Conservation (phyloP, 37 sponge, comb jelly and placozoan species). For the Diacarnus erythraeanus region DNA sequence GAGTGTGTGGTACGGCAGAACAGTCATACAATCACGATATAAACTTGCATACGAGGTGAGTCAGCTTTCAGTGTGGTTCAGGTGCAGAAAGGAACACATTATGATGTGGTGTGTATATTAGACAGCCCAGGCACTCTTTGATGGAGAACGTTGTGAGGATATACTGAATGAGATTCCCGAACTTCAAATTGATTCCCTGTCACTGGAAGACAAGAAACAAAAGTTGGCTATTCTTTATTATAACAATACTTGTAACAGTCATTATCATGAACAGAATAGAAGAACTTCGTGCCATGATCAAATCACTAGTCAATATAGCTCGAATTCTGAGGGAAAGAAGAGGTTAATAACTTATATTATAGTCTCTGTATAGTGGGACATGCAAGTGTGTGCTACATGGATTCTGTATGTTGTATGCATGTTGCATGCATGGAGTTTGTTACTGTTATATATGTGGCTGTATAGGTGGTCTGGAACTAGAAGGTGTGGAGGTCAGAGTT, state of each 20-base stretch:
- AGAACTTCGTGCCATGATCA: constrained; percentile 37
- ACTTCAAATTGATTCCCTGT: constrained; percentile 13
- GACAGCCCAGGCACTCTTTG: constrained; percentile 59
- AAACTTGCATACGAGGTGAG: constrained; percentile 80
- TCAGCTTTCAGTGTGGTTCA: background rate
- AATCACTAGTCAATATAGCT: constrained; percentile 38
- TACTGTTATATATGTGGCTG: background rate
- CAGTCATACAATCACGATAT: constrained; percentile 68
- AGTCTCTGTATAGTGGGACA: background rate
- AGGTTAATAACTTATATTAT: background rate
- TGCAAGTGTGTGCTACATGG: background rate
- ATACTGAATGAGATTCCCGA: constrained; percentile 38
- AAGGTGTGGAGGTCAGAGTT: constrained; percentile 67
- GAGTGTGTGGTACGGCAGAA: constrained; percentile 75
- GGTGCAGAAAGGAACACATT: background rate
- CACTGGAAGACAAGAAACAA: constrained; percentile 7
- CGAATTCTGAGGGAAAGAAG: constrained; percentile 43
- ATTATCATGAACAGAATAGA: constrained; percentile 21
- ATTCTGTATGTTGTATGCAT: too few species aligned
- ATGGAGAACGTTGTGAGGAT: background rate
- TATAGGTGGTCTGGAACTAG: constrained; percentile 69
- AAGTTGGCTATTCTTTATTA: background rate
- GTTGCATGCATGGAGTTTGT: background rate
- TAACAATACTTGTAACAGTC: background rate
- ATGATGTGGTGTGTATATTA: background rate